Conservation (phyloP, 2,797 vertebrate species). For the Leucoraja ocellata region DNA sequence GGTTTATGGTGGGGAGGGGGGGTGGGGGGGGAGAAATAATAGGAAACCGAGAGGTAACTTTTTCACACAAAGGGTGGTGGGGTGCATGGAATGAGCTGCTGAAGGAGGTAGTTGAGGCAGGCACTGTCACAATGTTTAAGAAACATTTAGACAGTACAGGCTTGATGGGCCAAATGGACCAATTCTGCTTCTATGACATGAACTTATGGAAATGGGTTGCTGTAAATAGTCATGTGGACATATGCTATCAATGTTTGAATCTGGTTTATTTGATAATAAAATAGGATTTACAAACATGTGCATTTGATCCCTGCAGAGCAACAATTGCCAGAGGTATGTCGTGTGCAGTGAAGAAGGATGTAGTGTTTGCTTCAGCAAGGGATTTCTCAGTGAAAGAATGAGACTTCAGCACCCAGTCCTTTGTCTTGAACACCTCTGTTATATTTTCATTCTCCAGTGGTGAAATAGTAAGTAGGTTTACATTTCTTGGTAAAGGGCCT, state of each 20-base stretch:
- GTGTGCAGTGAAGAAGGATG: slow-evolving; percentile 49
- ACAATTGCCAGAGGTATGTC: slow-evolving; percentile 55
- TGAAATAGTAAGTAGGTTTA: slow-evolving; percentile 51
- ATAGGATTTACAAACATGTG: background rate
- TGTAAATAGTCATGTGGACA: background rate
- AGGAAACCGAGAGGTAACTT: too few species aligned
- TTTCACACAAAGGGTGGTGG: too few species aligned
- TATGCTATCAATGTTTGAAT: background rate
- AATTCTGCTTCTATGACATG: too few species aligned
- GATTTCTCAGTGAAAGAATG: slow-evolving; percentile 54
- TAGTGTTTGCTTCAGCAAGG: slow-evolving; percentile 48
- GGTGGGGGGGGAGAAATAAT: too few species aligned
- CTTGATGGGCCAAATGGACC: too few species aligned
- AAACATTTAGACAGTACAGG: too few species aligned
- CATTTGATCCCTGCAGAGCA: slow-evolving; percentile 45
- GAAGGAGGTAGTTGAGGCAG: too few species aligned
- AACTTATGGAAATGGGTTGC: background rate
- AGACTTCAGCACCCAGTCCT: slow-evolving; percentile 51
- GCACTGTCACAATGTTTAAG: too few species aligned
- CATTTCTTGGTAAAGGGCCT: background rate
- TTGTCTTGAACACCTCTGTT: slow-evolving; percentile 47
- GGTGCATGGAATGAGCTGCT: too few species aligned
- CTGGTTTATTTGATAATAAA: background rate
- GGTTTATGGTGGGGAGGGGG: too few species aligned
- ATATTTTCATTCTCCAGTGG: slow-evolving; percentile 51